Percentiles rank a stretch among this genome's conserved stretches.
Evolutionary conservation across 2,797 vertebrate species (phyloP).

Genomic region (Hippopotamyrus pictus): DNA sequence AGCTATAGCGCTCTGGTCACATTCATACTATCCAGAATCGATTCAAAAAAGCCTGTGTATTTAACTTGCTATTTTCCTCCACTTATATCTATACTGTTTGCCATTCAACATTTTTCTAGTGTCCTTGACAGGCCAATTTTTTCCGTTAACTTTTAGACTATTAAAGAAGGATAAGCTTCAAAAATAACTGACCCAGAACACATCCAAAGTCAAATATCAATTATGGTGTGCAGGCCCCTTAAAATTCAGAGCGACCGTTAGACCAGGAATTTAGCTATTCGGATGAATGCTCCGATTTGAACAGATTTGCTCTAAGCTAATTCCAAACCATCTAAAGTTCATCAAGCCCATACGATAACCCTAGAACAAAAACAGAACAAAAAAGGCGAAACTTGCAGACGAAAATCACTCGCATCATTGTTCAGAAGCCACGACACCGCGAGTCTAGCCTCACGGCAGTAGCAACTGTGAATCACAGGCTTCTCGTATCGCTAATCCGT

Average conservation of each 20-base stretch:
- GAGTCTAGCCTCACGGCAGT: not conserved
- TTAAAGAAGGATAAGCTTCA: slow-evolving; percentile 10
- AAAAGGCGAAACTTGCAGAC: not conserved
- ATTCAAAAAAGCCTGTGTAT: not conserved
- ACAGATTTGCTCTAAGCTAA: not conserved
- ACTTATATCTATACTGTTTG: not conserved
- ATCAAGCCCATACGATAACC: not conserved
- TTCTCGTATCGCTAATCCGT: not conserved
- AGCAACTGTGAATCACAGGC: not conserved
- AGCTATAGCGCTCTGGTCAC: not conserved
- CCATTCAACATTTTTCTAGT: not conserved
- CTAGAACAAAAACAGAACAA: not conserved
- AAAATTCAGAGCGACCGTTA: not conserved
- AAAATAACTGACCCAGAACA: slow-evolving; percentile 11
- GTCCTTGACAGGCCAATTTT: slow-evolving; percentile 4
- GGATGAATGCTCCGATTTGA: slow-evolving; percentile 10
- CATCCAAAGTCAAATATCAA: slow-evolving; percentile 10
- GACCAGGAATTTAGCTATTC: slow-evolving; percentile 1
- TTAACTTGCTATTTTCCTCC: not conserved
- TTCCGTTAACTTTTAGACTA: slow-evolving; percentile 3
- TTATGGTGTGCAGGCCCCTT: slow-evolving; percentile 1
- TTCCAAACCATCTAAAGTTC: slow-evolving; percentile 6
- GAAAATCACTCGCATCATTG: not conserved
- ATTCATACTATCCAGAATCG: not conserved
- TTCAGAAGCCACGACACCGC: not conserved